A percentile compares a stretch with the other conserved stretches of the same genome.
Conservation (phyloP, 2,888 invertebrate genomes). For the Branchipolynoe longqiensis region DNA sequence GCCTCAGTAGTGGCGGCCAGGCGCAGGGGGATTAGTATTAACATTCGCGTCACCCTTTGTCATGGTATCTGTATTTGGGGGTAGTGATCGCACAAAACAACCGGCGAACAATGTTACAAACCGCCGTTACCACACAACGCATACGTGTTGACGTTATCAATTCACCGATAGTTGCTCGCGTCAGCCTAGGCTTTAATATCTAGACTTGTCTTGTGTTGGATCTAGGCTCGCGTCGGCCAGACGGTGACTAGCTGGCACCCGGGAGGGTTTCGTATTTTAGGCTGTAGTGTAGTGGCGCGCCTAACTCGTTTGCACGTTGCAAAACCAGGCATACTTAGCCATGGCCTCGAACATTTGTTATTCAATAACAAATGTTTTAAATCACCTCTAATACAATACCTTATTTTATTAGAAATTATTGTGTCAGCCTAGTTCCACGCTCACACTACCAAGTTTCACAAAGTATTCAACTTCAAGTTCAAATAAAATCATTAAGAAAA, state of each 20-base stretch:
- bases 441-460: too few relatives aligned
- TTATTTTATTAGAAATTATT: background rate
- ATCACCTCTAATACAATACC: background rate
- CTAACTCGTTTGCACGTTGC: background rate
- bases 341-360: background rate
- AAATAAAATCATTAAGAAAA: too few relatives aligned
- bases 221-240: conserved; percentile 7
- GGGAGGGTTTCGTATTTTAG: conserved; percentile 41
- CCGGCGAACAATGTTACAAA: too few relatives aligned
- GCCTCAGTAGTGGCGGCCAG: background rate
- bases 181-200: too few relatives aligned
- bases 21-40: conserved; percentile 3
- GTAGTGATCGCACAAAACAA: too few relatives aligned
- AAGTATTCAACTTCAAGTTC: too few relatives aligned
- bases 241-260: conserved; percentile 14
- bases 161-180: too few relatives aligned
- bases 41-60: background rate
- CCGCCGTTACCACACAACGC: too few relatives aligned
- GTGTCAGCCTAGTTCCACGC: too few relatives aligned
- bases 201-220: too few relatives aligned
- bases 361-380: background rate
- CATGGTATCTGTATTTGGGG: too few relatives aligned
- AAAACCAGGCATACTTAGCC: background rate
- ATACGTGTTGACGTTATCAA: too few relatives aligned
- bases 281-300: background rate